Conservation (phyloP, 2,888 invertebrate genomes). For the Macrophya annulata region DNA sequence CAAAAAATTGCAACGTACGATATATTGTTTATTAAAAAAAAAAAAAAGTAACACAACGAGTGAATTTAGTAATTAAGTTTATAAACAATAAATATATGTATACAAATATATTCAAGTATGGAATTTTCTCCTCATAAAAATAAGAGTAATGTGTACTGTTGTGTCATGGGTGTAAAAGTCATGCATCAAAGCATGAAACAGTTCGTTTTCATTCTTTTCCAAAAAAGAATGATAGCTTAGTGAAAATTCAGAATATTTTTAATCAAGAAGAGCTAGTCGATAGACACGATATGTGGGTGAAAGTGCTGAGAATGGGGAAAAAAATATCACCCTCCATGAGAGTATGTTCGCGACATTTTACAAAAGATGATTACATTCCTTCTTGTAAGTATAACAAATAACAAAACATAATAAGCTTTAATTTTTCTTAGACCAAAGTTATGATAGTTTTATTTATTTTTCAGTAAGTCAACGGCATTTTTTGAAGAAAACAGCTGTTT, state of each 20-base stretch:
- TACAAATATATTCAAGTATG: constrained; percentile 47
- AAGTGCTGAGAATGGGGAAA: constrained; percentile 37
- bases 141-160: constrained; percentile 53
- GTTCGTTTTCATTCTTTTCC: constrained; percentile 49
- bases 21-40: not conserved
- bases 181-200: constrained; percentile 50
- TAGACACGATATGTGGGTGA: constrained; percentile 30
- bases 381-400: constrained; percentile 40
- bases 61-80: not conserved
- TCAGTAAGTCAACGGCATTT: constrained; percentile 33
- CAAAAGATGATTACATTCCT: constrained; percentile 41
- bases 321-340: constrained; percentile 8
- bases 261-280: constrained; percentile 38
- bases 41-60: not conserved
- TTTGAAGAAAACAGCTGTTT: constrained; percentile 29
- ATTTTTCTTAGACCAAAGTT: not conserved
- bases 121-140: constrained; percentile 54
- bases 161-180: no score
- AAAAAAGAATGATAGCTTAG: constrained; percentile 23
- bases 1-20: not conserved
- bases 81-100: constrained; percentile 14
- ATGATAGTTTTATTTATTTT: constrained; percentile 32
- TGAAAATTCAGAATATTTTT: not conserved
- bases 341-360: constrained; percentile 29
- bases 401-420: constrained; percentile 26